Conservation (phyloP, 2,113 vertebrate species). For the Xiphophorus maculatus region DNA sequence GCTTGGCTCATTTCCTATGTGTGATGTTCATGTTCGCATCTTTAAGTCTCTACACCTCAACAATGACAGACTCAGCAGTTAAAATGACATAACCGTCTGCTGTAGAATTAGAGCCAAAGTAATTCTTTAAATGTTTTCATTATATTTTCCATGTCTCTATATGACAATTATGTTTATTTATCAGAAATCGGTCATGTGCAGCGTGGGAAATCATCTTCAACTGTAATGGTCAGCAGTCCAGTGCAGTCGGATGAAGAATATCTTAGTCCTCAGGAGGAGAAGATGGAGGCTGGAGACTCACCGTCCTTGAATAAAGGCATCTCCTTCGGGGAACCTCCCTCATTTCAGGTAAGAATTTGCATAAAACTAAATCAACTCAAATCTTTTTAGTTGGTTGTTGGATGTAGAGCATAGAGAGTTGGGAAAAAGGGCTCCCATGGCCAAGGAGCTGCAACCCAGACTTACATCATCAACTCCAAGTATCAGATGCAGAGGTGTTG, state of each 20-base stretch:
- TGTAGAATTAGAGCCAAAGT: not conserved
- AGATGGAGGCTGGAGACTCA: conserved; percentile 79
- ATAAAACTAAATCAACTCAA: not conserved
- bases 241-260: conserved; percentile 89
- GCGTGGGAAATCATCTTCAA: conserved; percentile 48
- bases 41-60: conserved; percentile 3
- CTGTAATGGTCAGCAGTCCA: conserved; percentile 79
- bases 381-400: too few relatives aligned
- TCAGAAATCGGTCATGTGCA: conserved; percentile 57
- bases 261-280: conserved; percentile 88
- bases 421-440: too few relatives aligned
- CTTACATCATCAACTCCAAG: too few relatives aligned
- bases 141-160: not conserved
- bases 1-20: conserved; percentile 42
- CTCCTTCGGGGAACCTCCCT: conserved; percentile 85
- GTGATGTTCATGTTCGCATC: conserved; percentile 9
- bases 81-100: too few relatives aligned
- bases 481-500: too few relatives aligned
- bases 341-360: conserved; percentile 85
- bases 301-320: conserved; percentile 68
- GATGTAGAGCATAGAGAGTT: not conserved
- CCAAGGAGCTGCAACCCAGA: too few relatives aligned
- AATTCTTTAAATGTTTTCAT: conserved; percentile 27
- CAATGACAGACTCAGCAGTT: not conserved
- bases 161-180: not conserved